These are phyloP conservation scores for Imbricaverruca yamaguchii DNA, from an alignment of 2,888 invertebrate genomes.

Conservation along the genomic window DNA sequence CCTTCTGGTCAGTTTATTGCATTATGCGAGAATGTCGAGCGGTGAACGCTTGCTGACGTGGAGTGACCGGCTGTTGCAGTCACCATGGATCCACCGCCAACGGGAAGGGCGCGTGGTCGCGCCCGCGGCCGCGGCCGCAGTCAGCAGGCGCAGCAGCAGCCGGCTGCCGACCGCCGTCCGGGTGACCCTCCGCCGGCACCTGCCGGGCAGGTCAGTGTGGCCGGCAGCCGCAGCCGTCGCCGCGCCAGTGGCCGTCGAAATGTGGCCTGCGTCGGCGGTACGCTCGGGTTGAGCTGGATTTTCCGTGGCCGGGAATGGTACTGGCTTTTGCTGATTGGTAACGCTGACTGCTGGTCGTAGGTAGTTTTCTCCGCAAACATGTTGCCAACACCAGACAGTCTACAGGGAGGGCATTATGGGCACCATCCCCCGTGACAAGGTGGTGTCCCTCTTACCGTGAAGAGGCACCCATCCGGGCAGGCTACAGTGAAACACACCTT, in stretches of 20 bases:
- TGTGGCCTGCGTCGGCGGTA: not conserved
- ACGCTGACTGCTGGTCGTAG: not conserved
- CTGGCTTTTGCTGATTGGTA: not conserved
- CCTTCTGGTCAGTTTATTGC: not conserved
- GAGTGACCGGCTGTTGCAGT: no score
- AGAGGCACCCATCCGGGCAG: no score
- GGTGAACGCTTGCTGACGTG: no score
- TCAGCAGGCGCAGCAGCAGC: conserved; percentile 8
- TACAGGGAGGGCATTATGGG: no score
- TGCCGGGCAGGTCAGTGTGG: not conserved
- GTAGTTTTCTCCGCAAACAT: not conserved
- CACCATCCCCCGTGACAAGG: no score
- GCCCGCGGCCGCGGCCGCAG: conserved; percentile 8
- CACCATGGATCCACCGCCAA: not conserved
- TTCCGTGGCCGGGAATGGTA: not conserved
- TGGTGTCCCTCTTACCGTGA: no score
- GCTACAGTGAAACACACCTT: no score
- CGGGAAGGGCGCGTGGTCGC: not conserved
- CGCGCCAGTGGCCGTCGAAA: not conserved
- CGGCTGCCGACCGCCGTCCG: not conserved
- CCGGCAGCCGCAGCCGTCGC: not conserved
- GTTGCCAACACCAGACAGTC: not conserved
- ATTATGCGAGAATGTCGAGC: not conserved
- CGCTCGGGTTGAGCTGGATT: not conserved
- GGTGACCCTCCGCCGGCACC: not conserved